Evolutionary conservation across 2,113 vertebrate genomes (phyloP).

Genomic region (Cyphomyrus discorhynchus): DNA sequence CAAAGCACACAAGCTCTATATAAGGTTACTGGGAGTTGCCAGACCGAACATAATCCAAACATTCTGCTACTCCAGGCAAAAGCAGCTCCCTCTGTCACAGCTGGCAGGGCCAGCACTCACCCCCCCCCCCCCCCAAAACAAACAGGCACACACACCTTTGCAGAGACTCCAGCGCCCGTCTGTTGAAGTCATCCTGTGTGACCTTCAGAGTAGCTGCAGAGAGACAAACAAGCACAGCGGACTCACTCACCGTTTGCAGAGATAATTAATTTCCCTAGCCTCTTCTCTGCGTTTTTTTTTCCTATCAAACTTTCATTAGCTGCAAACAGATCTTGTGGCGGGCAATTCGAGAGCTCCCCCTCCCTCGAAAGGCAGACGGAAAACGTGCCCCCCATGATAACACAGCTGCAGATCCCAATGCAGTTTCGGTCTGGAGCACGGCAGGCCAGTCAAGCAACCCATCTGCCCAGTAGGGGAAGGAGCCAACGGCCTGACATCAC

Average conservation of each 20-base stretch:
- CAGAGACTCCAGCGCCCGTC: slow-evolving; percentile 49
- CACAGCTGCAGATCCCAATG: background rate
- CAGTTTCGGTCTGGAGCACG: background rate
- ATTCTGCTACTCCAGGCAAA: background rate
- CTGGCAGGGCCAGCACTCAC: background rate
- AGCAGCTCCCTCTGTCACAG: background rate
- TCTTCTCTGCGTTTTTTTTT: background rate
- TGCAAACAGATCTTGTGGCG: background rate
- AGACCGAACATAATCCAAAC: background rate
- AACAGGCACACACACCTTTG: slow-evolving; percentile 47
- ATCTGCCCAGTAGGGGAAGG: background rate
- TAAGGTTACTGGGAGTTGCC: background rate
- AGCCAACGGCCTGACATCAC: background rate
- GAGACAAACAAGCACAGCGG: slow-evolving; percentile 20
- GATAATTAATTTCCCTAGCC: background rate
- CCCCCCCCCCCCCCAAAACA: background rate
- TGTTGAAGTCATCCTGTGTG: slow-evolving; percentile 56
- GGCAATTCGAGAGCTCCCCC: background rate
- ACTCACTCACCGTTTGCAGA: background rate
- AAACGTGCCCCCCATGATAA: background rate
- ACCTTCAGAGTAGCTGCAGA: slow-evolving; percentile 55
- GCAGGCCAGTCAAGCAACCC: background rate
- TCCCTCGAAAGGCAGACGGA: background rate
- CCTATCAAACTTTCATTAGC: background rate
- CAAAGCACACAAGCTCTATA: background rate